A percentile compares a stretch with the other conserved stretches of the same genome.
Evolutionary conservation across 2,113 vertebrate genomes (phyloP).

Genomic region (Fregata magnificens): DNA sequence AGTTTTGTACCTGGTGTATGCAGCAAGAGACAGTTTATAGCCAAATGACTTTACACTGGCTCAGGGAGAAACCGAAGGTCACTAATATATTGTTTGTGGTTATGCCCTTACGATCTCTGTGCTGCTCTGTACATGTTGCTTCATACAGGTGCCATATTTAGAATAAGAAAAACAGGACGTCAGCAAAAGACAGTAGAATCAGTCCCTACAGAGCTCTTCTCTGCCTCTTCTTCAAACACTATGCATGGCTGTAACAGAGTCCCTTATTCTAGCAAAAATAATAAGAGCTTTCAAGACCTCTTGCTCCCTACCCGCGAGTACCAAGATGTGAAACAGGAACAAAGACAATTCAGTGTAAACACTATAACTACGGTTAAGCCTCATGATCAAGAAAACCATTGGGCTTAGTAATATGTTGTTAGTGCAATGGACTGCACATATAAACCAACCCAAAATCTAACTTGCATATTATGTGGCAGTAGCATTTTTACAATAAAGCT

Average conservation of each 20-base stretch:
- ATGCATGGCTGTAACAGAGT: neutral
- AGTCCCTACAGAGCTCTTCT: neutral
- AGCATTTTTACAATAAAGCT: constrained; percentile 5
- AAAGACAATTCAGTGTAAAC: neutral
- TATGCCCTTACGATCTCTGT: neutral
- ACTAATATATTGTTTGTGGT: neutral
- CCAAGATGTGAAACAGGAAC: neutral
- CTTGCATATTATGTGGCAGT: neutral
- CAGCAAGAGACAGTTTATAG: neutral
- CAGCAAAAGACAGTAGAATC: neutral
- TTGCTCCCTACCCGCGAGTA: neutral
- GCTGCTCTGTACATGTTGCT: neutral
- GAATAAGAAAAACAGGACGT: neutral
- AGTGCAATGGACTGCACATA: neutral
- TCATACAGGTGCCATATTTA: neutral
- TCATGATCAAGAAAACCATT: neutral
- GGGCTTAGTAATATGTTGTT: neutral
- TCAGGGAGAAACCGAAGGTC: neutral
- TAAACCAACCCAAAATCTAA: neutral
- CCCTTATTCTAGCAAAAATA: neutral
- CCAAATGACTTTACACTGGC: neutral
- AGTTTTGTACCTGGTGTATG: neutral
- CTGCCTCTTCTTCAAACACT: neutral
- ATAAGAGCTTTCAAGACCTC: neutral
- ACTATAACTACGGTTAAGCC: neutral